Evolutionary conservation across 2,797 vertebrate species (phyloP), one percentile per base, ranked within the genome.

Genomic region (Holocentrus rufus): DNA sequence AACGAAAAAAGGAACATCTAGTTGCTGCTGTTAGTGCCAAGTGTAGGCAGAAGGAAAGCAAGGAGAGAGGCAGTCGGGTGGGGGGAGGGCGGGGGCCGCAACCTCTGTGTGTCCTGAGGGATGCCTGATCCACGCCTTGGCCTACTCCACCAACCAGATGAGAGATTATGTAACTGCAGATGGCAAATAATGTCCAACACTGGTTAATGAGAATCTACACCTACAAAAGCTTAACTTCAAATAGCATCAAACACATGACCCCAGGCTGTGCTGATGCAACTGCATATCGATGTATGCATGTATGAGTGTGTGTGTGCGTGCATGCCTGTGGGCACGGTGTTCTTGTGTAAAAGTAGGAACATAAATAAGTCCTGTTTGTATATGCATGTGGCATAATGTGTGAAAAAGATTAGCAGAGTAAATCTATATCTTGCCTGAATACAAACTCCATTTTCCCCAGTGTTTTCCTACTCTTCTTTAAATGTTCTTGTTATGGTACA

Each of bases 61-160:
- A 74, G 54, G 65, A 69, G 39, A 18, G 60, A 50, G 70, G 57
- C 64, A 64, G 71, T 77, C 58, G 53, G 81, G 69, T 65, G 60
- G 57, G n/a, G n/a, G n/a, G 47, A 55, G 69, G 49, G 60, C 64
- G 80, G 69, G 74, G 78, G 86, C 50, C 86, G 82, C 72, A 75
- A 78, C 80, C 74, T 88, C 81, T 85, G 83, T 79, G 76, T 86
- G 86, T 91, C 90, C 91, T 91, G 42, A 87, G 89, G 91, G 89
- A 91, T 82, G 87, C 88, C 89, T 92, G 90, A 91, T 93, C 90
- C 88, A 86, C 30, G 83, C 78, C 83, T 92, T 87, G 88, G 88
- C 86, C 81, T 61, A 65, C 76, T 88, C 91, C 80, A 85, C 81
- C 84, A 79, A 75, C 90, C 90, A 93, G 90, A 93, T 93, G 89